Conservation (phyloP, 2,797 vertebrate genomes). For the Pelobates cultripes region DNA sequence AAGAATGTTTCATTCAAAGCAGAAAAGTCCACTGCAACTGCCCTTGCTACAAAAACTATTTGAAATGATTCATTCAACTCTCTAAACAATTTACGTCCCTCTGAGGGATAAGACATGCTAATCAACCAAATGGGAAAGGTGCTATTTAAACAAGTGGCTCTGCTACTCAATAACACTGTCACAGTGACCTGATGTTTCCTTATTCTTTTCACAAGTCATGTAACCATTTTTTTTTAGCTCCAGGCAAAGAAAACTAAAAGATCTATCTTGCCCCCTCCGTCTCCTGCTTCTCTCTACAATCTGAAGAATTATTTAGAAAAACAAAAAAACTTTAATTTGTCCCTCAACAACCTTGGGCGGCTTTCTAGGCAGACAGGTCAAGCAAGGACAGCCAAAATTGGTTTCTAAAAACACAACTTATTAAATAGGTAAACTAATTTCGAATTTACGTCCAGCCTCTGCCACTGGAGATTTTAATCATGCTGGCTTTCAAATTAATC, state of each 20-base stretch:
- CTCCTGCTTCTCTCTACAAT: neutral
- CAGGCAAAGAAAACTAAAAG: conserved; percentile 13
- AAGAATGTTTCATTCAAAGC: neutral
- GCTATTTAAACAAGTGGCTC: conserved; percentile 25
- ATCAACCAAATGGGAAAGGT: conserved; percentile 27
- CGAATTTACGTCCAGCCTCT: too few species aligned
- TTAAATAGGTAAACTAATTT: neutral
- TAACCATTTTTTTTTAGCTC: conserved; percentile 5
- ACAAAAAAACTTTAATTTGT: conserved; percentile 12
- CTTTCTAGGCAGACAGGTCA: conserved; percentile 28
- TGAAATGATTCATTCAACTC: neutral
- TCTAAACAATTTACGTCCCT: neutral
- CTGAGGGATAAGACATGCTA: neutral
- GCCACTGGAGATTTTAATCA: too few species aligned
- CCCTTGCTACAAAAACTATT: neutral
- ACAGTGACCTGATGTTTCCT: conserved; percentile 21
- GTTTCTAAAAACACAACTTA: neutral
- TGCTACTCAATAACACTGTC: conserved; percentile 40
- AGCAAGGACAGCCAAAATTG: conserved; percentile 5
- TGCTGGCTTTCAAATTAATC: neutral
- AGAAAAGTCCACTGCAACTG: neutral
- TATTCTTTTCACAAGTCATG: conserved; percentile 15
- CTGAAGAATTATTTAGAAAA: conserved; percentile 36
- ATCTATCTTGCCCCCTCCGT: neutral
- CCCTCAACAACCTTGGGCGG: conserved; percentile 4